Evolutionary conservation across 1,140 invertebrate genomes (phyloP).

Genomic region (Drosophila leontia): DNA sequence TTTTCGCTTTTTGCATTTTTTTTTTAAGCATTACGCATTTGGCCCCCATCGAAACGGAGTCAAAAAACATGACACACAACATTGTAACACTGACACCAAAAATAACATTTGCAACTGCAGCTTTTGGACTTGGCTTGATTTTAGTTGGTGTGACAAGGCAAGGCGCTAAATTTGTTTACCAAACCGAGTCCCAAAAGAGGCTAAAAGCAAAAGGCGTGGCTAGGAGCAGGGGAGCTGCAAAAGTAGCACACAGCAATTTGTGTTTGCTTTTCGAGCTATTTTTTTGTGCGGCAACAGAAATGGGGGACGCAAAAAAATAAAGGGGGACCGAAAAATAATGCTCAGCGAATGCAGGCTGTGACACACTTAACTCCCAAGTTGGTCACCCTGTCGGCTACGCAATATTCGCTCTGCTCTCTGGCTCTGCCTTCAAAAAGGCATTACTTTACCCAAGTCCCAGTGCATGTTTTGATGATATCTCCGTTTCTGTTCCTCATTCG

Average conservation of each 20-base stretch:
- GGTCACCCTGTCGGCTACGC: slow-evolving; percentile 64
- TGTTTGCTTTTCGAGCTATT: slow-evolving; percentile 39
- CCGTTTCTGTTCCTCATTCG: slow-evolving; percentile 10
- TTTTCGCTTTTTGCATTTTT: slow-evolving; percentile 1
- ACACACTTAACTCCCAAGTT: slow-evolving; percentile 46
- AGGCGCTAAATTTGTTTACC: slow-evolving; percentile 74
- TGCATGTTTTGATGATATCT: slow-evolving; percentile 39
- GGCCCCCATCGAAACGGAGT: slow-evolving; percentile 35
- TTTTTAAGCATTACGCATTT: slow-evolving; percentile 37
- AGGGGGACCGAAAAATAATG: slow-evolving; percentile 8
- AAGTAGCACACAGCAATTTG: slow-evolving; percentile 55
- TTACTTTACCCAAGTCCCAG: slow-evolving; percentile 1
- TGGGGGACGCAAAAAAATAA: neutral
- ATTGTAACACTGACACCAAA: slow-evolving; percentile 71
- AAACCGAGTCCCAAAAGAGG: slow-evolving; percentile 52
- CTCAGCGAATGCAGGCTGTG: slow-evolving; percentile 31
- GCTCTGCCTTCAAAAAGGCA: slow-evolving; percentile 13
- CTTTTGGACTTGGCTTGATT: slow-evolving; percentile 53
- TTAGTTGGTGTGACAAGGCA: slow-evolving; percentile 73
- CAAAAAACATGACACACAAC: slow-evolving; percentile 41
- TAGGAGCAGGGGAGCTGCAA: slow-evolving; percentile 4
- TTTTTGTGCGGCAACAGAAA: slow-evolving; percentile 25
- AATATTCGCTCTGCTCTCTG: slow-evolving; percentile 37
- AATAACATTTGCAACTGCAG: slow-evolving; percentile 57
- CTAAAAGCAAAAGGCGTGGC: slow-evolving; percentile 4